Conservation (phyloP, 1,140 invertebrate genomes). For the Scaptomyza hsui region DNA sequence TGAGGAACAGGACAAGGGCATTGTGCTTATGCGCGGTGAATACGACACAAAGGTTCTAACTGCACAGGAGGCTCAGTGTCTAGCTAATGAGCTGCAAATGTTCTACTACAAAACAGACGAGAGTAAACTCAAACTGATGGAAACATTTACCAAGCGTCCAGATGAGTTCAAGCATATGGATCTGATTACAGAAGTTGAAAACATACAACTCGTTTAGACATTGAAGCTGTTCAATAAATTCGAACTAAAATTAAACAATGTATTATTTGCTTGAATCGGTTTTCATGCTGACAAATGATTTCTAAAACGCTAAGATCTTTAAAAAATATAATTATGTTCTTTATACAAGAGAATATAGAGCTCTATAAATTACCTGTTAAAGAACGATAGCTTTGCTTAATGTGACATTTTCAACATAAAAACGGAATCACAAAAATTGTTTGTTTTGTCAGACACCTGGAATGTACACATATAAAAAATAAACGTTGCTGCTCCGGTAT, state of each 20-base stretch:
- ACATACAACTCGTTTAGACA: conserved; percentile 85
- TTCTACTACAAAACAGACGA: conserved; percentile 90
- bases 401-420: too few relatives aligned
- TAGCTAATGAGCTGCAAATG: conserved; percentile 93
- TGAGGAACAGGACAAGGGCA: conserved; percentile 91
- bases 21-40: conserved; percentile 94
- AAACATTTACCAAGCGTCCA: conserved; percentile 89
- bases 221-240: not conserved
- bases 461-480: not conserved
- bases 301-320: too few relatives aligned
- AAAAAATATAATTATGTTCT: too few relatives aligned
- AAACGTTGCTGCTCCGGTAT: not conserved
- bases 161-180: conserved; percentile 93
- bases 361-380: too few relatives aligned
- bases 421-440: too few relatives aligned
- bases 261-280: not conserved
- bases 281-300: too few relatives aligned
- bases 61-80: conserved; percentile 91
- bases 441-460: not conserved
- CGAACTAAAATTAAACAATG: not conserved
- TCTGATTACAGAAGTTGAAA: conserved; percentile 92
- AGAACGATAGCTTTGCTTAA: too few relatives aligned
- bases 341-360: too few relatives aligned
- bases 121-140: conserved; percentile 87
- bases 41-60: conserved; percentile 92